Conservation (phyloP, 1,140 invertebrate genomes). For the Conus betulinus region DNA sequence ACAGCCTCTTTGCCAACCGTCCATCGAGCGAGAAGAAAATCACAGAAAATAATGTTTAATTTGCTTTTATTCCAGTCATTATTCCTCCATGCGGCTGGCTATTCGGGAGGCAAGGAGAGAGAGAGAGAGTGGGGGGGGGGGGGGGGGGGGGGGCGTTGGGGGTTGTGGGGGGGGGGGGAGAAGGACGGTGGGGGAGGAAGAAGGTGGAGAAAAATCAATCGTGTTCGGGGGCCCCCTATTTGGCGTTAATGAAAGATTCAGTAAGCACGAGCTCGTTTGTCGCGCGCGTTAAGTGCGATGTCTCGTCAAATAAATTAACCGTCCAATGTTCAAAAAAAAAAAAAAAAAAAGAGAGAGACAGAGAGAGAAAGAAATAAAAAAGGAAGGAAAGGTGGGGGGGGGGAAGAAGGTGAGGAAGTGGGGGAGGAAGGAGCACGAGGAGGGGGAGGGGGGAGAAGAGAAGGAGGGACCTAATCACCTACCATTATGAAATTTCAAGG, state of each 20-base stretch:
- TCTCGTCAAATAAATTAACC: slow-evolving; percentile 69
- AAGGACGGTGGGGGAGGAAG: too few relatives aligned
- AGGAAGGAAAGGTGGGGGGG: too few relatives aligned
- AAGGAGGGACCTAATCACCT: slow-evolving; percentile 53
- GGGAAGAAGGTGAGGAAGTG: too few relatives aligned
- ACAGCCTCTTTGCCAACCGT: slow-evolving; percentile 35
- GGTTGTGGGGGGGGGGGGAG: too few relatives aligned
- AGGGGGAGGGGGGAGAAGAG: too few relatives aligned
- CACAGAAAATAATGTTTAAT: slow-evolving; percentile 63
- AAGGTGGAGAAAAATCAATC: slow-evolving; percentile 59
- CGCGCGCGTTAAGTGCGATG: slow-evolving; percentile 47
- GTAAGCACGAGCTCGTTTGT: slow-evolving; percentile 51
- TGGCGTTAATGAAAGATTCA: slow-evolving; percentile 49
- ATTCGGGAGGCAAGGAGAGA: slow-evolving; percentile 32
- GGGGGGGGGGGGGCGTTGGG: too few relatives aligned
- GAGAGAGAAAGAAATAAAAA: too few relatives aligned
- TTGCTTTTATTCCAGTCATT: slow-evolving; percentile 63
- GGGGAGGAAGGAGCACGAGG: too few relatives aligned
- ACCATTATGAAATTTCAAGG: slow-evolving; percentile 70
- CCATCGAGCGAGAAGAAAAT: slow-evolving; percentile 52
- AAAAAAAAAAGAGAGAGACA: too few relatives aligned
- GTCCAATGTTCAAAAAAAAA: slow-evolving; percentile 55
- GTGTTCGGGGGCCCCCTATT: slow-evolving; percentile 35
- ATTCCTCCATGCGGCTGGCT: slow-evolving; percentile 51
- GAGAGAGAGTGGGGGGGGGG: too few relatives aligned